Conservation (phyloP, 2,888 invertebrate genomes). For the Strigamia transsilvanica region DNA sequence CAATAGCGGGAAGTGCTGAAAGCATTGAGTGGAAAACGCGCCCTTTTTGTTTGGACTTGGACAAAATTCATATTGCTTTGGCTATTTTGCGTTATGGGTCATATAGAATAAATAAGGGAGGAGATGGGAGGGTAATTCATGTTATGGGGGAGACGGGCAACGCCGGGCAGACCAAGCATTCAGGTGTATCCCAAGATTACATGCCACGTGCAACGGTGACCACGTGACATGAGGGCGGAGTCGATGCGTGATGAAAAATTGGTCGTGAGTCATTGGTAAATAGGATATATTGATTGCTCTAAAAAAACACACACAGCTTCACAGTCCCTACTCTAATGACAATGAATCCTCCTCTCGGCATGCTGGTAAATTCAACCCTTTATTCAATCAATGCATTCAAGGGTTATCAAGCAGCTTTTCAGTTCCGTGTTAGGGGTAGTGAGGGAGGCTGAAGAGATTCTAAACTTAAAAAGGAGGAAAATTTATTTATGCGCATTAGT, state of each 20-base stretch:
- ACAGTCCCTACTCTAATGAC: conserved; percentile 12
- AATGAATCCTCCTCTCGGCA: conserved; percentile 27
- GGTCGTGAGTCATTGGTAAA: conserved; percentile 39
- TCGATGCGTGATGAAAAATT: conserved; percentile 20
- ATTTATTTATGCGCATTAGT: not conserved
- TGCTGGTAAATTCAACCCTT: conserved; percentile 33
- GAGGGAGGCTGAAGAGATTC: not conserved
- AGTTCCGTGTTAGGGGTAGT: not conserved
- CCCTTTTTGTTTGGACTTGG: not conserved
- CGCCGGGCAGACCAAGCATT: conserved; percentile 9
- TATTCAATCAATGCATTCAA: conserved; percentile 27
- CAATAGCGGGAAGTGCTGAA: conserved; percentile 1
- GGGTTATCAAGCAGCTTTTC: conserved; percentile 23
- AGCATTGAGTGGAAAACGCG: not conserved
- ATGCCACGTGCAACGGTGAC: conserved; percentile 42
- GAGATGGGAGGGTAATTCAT: not conserved
- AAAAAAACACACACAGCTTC: conserved; percentile 11
- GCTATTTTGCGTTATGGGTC: not conserved
- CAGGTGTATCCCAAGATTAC: conserved; percentile 39
- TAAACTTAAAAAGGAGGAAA: not conserved
- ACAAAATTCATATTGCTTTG: conserved; percentile 23
- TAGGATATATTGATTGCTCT: conserved; percentile 23
- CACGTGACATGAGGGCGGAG: conserved; percentile 46
- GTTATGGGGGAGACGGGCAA: not conserved
- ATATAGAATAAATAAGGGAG: not conserved